These are phyloP conservation scores for Platyrinchus mystaceus DNA, from an alignment of 2,797 vertebrate species.

Conservation along the genomic window DNA sequence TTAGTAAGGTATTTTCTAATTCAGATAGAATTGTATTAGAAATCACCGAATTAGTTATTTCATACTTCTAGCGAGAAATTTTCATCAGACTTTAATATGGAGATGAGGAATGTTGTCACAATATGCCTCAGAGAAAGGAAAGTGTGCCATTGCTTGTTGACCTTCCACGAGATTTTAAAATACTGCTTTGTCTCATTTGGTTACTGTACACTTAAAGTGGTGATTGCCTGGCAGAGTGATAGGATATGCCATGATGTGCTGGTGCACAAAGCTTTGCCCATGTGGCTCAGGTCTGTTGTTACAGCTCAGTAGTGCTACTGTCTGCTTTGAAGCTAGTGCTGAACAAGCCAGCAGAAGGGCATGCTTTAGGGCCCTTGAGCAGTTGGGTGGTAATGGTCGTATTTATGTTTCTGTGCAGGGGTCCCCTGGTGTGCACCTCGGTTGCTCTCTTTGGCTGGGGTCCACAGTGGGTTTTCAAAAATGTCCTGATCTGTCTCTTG, in stretches of 20 bases:
- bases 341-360: background rate
- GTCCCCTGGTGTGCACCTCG: background rate
- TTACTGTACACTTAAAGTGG: background rate
- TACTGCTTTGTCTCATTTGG: background rate
- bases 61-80: background rate
- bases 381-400: accelerated
- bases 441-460: background rate
- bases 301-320: background rate
- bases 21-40: background rate
- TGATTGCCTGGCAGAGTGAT: background rate
- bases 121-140: background rate
- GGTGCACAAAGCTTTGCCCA: background rate
- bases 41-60: background rate
- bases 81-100: background rate
- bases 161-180: background rate
- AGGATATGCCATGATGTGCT: background rate
- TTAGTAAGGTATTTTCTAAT: background rate
- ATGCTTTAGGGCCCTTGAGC: background rate
- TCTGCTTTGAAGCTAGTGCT: background rate
- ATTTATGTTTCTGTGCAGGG: background rate
- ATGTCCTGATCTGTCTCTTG: background rate
- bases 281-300: background rate
- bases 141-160: background rate
- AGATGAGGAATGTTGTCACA: background rate
- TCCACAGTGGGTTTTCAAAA: background rate